Base-by-base conservation (phyloP, 2,113 vertebrate genomes). In the Leucoraja erinaceus region DNA sequence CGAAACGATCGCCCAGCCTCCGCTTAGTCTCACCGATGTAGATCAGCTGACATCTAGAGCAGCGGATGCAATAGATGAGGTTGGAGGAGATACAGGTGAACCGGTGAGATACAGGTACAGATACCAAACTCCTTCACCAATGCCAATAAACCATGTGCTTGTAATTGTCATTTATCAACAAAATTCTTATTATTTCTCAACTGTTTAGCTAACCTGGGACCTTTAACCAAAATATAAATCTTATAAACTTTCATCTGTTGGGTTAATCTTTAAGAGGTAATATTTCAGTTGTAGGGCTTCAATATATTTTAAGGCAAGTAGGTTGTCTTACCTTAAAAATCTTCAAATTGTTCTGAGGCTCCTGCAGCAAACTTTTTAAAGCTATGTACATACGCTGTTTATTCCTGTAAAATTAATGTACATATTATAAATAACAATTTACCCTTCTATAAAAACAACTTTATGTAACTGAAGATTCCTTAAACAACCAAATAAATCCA, bases 261-360 rank as follows among this genome's bases (percentile, higher is more conserved):
- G 63, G 14, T 78, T 75, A 1, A 59, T 76, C 38, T 56, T 70
- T 59, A 20, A 93, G 59, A 79, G 56, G 92, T 78, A 93, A 93
- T 72, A 9, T 76, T 31, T 22, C 7, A 3, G 9, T 31, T 33
- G 31, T 20, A 33, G 1, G 31, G 66, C 33, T 92, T 72, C 90
- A 72, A 16, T 93, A 18, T 28, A 47, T 16, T 75, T 61, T 76
- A 31, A 78, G 59, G 31, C 20, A 59, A 93, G 18, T 33, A 18
- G 25, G 66, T 9, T 72, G 66, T 22, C 38, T 96, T 95, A 99
- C 99, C 98, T 99, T 99, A 95, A 99, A 99, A 94, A 99, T 97
- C 96, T 99, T 99, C 93, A 99, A 96, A 96, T 99, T 99, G 96
- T 99, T 99, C 95, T 99, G 99, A 70, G 99, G 96, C 95, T 99